Conservation (phyloP, 2,888 invertebrate genomes). For the Spilosoma lubricipeda region DNA sequence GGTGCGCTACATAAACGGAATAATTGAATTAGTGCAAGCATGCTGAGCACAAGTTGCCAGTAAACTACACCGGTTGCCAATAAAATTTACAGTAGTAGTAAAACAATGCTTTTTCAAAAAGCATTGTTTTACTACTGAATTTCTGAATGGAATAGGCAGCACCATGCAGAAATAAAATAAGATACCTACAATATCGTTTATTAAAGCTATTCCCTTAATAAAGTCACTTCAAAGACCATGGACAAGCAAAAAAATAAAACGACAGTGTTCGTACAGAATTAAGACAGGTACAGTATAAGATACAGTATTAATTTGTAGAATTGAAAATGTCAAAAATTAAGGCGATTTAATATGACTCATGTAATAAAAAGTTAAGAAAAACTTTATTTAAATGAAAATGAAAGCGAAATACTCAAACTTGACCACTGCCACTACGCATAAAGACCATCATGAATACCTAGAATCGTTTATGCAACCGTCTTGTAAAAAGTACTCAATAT, state of each 20-base stretch:
- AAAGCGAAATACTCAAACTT: background rate
- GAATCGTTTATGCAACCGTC: slow-evolving; percentile 33
- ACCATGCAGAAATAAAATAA: background rate
- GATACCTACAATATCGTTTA: background rate
- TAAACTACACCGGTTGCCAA: slow-evolving; percentile 43
- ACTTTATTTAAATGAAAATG: background rate
- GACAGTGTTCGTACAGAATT: background rate
- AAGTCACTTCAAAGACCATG: slow-evolving; percentile 29
- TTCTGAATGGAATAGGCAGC: background rate
- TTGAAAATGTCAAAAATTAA: background rate
- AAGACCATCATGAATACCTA: slow-evolving; percentile 24
- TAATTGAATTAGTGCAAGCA: slow-evolving; percentile 81
- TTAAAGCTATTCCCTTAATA: slow-evolving; percentile 12
- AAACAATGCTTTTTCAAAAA: too few species aligned
- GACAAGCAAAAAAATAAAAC: slow-evolving; percentile 9
- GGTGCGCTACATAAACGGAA: slow-evolving; percentile 79
- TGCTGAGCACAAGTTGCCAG: slow-evolving; percentile 66
- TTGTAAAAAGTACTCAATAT: slow-evolving; percentile 37
- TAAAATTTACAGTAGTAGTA: slow-evolving; percentile 29
- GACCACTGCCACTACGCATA: slow-evolving; percentile 15
- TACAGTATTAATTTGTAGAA: background rate
- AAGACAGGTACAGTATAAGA: background rate
- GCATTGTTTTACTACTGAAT: background rate
- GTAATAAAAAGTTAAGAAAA: background rate
- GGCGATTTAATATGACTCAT: background rate